Percentiles rank a stretch among this genome's conserved stretches.
phyloP scores from a whole-genome alignment of 1,140 invertebrate species.

The Lethrus apterus region DNA sequence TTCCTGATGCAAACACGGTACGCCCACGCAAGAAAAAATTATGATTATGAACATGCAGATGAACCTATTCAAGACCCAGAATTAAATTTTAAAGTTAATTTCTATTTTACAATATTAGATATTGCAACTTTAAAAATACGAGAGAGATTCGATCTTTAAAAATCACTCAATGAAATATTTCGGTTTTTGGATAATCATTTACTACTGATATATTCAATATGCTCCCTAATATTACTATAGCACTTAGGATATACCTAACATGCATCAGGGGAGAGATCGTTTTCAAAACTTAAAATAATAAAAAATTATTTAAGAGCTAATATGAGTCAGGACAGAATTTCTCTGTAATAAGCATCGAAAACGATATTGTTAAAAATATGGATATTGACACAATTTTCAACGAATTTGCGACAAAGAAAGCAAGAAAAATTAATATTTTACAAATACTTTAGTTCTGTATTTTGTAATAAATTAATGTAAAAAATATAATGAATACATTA shows the following conservation, averaged over 20 bases:
- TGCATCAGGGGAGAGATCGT: neutral
- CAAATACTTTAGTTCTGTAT: no score
- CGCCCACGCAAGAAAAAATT: neutral
- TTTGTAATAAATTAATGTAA: no score
- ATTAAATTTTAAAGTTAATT: constrained; percentile 13
- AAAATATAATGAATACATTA: no score
- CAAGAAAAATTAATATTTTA: no score
- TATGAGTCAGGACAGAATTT: constrained; percentile 2
- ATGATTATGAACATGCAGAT: neutral
- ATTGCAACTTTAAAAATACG: neutral
- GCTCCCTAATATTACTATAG: neutral
- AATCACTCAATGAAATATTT: neutral
- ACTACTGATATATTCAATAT: neutral
- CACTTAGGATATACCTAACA: neutral
- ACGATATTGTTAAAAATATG: constrained; percentile 1
- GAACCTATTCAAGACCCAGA: no score
- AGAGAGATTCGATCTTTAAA: neutral
- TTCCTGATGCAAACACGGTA: constrained; percentile 2
- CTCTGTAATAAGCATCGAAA: neutral
- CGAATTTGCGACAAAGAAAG: neutral
- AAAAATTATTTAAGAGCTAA: neutral
- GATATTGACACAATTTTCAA: neutral
- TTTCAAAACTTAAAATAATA: constrained; percentile 7
- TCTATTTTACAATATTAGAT: constrained; percentile 1
- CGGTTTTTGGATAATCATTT: no score